Conservation (phyloP, 1,140 invertebrate genomes). For the Delia radicum region DNA sequence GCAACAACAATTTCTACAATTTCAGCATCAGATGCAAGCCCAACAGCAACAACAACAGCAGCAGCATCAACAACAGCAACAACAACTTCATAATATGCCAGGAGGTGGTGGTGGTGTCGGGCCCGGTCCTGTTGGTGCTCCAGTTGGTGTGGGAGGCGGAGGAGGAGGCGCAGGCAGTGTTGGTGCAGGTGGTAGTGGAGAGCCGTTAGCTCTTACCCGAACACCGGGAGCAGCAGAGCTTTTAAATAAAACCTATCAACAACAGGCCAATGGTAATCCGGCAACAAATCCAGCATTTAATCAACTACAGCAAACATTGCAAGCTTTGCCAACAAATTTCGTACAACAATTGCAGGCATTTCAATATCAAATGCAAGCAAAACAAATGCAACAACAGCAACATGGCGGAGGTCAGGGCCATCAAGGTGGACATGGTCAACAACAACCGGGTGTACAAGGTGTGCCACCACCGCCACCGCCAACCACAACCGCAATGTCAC, state of each 20-base stretch:
- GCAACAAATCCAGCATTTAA: slow-evolving; percentile 19
- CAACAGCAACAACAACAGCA: slow-evolving; percentile 30
- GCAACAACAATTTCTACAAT: slow-evolving; percentile 31
- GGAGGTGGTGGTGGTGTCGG: slow-evolving; percentile 21
- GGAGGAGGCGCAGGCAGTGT: not conserved
- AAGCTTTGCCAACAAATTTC: slow-evolving; percentile 29
- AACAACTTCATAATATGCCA: slow-evolving; percentile 10
- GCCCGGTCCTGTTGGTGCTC: slow-evolving; percentile 14
- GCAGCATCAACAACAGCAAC: slow-evolving; percentile 29
- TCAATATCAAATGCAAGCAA: slow-evolving; percentile 28
- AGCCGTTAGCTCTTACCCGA: slow-evolving; percentile 31
- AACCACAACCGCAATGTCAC: slow-evolving; percentile 15
- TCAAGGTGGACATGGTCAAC: slow-evolving; percentile 19
- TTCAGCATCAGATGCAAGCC: slow-evolving; percentile 32
- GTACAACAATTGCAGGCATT: slow-evolving; percentile 33
- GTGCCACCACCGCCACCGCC: slow-evolving; percentile 15
- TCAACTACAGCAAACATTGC: slow-evolving; percentile 31
- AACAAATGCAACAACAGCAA: slow-evolving; percentile 32
- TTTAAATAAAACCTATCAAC: slow-evolving; percentile 33
- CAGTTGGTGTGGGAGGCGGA: slow-evolving; percentile 4
- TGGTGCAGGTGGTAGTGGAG: slow-evolving; percentile 7
- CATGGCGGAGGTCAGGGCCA: slow-evolving; percentile 25
- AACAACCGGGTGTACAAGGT: slow-evolving; percentile 24
- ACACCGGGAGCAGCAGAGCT: slow-evolving; percentile 29
- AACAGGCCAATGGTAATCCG: slow-evolving; percentile 31